These are phyloP conservation scores for Perizoma affinitatum DNA, from an alignment of 2,888 invertebrate genomes.

Conservation along the genomic window DNA sequence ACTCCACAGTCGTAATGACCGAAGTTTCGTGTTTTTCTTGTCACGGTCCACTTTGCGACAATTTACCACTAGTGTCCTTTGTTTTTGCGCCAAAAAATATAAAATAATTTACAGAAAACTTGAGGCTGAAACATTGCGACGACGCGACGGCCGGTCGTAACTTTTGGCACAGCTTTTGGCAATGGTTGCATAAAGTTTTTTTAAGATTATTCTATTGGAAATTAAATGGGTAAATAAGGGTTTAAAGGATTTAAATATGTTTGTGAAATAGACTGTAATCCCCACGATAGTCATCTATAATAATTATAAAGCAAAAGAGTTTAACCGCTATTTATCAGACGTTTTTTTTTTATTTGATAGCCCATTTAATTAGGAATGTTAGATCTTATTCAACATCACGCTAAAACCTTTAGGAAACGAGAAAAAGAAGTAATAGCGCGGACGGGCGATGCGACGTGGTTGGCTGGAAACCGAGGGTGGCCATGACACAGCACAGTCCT, in stretches of 20 bases:
- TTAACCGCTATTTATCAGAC: no score
- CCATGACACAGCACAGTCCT: no score
- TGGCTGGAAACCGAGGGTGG: no score
- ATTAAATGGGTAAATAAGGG: constrained; percentile 12
- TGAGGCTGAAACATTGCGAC: constrained; percentile 21
- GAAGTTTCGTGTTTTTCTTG: constrained; percentile 72
- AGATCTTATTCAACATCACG: no score
- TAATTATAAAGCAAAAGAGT: no score
- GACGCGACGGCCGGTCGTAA: constrained; percentile 19
- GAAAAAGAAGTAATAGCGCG: no score
- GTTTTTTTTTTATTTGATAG: no score
- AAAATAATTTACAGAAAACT: constrained; percentile 36
- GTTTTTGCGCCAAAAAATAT: constrained; percentile 35
- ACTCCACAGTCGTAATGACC: constrained; percentile 67
- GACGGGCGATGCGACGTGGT: no score
- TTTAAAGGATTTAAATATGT: constrained; percentile 5
- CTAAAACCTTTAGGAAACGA: no score
- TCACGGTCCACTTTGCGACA: constrained; percentile 57
- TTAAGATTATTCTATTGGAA: constrained; percentile 23
- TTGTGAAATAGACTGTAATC: no score
- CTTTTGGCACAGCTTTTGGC: constrained; percentile 33
- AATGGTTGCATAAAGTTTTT: constrained; percentile 32
- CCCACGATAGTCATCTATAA: no score
- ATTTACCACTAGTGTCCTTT: constrained; percentile 55
- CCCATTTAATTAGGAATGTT: no score